Conservation (phyloP, 1,140 invertebrate genomes). For the Temnothorax curvispinosus region DNA sequence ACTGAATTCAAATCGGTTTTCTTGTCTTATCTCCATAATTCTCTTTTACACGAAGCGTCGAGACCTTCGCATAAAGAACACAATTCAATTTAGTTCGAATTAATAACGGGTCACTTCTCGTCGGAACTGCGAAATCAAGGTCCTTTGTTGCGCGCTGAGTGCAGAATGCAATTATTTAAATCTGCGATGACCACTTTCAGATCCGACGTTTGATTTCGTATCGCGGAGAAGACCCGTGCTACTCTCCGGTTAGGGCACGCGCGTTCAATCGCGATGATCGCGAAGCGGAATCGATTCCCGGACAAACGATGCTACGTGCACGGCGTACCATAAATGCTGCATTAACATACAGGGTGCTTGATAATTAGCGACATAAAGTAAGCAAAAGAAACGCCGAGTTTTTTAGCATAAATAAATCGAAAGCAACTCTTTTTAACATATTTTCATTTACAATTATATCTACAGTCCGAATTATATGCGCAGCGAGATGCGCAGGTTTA, state of each 20-base stretch:
- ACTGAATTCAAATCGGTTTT: slow-evolving; percentile 24
- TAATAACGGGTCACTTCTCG: slow-evolving; percentile 34
- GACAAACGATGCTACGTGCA: slow-evolving; percentile 59
- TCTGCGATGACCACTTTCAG: slow-evolving; percentile 4
- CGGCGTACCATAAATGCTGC: slow-evolving; percentile 7
- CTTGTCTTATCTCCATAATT: slow-evolving; percentile 41
- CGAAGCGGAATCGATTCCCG: slow-evolving; percentile 49
- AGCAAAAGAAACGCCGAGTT: background rate
- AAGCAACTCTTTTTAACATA: background rate
- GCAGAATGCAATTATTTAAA: slow-evolving; percentile 50
- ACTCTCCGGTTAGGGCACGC: slow-evolving; percentile 6
- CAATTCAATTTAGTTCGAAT: slow-evolving; percentile 49
- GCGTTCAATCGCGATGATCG: slow-evolving; percentile 47
- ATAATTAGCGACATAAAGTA: slow-evolving; percentile 10
- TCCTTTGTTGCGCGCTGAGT: slow-evolving; percentile 19
- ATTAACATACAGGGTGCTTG: slow-evolving; percentile 35
- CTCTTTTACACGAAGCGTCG: slow-evolving; percentile 11
- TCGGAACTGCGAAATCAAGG: background rate
- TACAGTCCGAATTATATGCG: background rate
- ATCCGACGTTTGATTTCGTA: slow-evolving; percentile 44
- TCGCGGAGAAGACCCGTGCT: background rate
- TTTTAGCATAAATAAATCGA: background rate
- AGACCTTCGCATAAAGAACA: slow-evolving; percentile 31
- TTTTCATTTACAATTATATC: background rate
- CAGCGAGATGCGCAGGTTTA: no score